Evolutionary conservation across 2,113 vertebrate genomes (phyloP), one percentile per base, ranked within the genome.

Genomic region (Rhegmatorhina hoffmannsi): DNA sequence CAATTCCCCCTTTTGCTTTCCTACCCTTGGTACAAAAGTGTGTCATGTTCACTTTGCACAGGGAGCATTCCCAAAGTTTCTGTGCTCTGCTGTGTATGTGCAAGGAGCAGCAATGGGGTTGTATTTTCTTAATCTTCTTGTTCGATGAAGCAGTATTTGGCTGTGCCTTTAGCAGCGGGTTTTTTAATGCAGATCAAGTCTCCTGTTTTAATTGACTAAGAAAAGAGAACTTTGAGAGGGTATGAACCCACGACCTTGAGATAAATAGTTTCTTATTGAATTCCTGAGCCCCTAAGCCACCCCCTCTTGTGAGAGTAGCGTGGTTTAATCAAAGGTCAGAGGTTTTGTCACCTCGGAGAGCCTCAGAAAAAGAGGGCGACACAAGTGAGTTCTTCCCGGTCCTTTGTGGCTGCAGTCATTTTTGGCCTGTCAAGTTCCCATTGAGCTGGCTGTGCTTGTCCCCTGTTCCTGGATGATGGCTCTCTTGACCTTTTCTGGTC

Each of bases 401-500:
- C 76, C 56, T 86, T 49, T 0, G 6, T 87, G 90, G 84, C 80
- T 78, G 56, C 79, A 62, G 85, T 72, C 52, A 86, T 95, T 93
- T 91, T 92, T 90, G 92, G 69, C 79, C 80, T 95, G 80, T 93
- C 79, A 94, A 82, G 56, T 89, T 95, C 67, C 77, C 23, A 66
- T 50, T 84, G 88, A 94, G 80, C 44, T 90, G 0, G 0, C 62
- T 64, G 17, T 74, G 72, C 68, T 86, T 81, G 59, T 81, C 68
- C 38, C 74, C 73, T 89, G 17, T 90, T 94, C 53, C 73, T 94
- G 46, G n/a, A 17, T 84, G 92, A 93, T 91, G 88, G 26, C 82
- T 94, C 76, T 94, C 85, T 90, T 96, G 94, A 96, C 90, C 94
- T 95, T 92, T 73, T 92, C 40, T 90, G 87, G 67, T 95, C 84